These are phyloP conservation scores for Ariopsis seemanni DNA, from an alignment of 2,113 vertebrate genomes.

Conservation along the genomic window DNA sequence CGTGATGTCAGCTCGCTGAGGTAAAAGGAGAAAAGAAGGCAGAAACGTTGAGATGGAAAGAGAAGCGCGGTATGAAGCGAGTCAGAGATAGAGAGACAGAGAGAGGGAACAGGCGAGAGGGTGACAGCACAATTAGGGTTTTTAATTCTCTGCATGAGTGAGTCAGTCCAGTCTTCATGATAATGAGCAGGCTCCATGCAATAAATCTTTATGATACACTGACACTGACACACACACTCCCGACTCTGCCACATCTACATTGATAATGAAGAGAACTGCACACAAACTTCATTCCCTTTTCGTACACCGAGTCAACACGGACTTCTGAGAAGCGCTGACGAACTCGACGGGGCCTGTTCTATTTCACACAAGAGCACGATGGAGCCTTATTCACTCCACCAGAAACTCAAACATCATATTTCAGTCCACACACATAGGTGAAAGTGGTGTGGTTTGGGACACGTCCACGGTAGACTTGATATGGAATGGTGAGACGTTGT, in stretches of 20 bases:
- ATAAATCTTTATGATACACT: constrained; percentile 94
- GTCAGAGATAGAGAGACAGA: constrained; percentile 38
- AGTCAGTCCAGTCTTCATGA: constrained; percentile 94
- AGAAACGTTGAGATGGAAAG: constrained; percentile 42
- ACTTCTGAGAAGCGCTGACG: background rate
- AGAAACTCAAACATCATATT: background rate
- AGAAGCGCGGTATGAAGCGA: background rate
- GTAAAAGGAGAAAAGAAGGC: background rate
- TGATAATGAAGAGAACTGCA: constrained; percentile 20
- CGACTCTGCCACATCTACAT: constrained; percentile 45
- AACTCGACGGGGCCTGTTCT: background rate
- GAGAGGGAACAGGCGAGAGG: constrained; percentile 61
- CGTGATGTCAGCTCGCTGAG: background rate
- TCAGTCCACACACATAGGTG: background rate
- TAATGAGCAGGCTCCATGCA: constrained; percentile 91
- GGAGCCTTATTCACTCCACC: background rate
- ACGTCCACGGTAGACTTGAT: background rate
- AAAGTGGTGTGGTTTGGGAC: background rate
- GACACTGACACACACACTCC: constrained; percentile 65
- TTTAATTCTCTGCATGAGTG: constrained; percentile 99
- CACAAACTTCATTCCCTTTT: background rate
- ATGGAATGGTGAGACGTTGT: background rate
- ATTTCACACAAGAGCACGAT: background rate
- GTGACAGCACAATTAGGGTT: constrained; percentile 98
- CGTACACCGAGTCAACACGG: background rate